Base-by-base conservation (phyloP, 1,140 invertebrate genomes). In the Drepana arcuata region DNA sequence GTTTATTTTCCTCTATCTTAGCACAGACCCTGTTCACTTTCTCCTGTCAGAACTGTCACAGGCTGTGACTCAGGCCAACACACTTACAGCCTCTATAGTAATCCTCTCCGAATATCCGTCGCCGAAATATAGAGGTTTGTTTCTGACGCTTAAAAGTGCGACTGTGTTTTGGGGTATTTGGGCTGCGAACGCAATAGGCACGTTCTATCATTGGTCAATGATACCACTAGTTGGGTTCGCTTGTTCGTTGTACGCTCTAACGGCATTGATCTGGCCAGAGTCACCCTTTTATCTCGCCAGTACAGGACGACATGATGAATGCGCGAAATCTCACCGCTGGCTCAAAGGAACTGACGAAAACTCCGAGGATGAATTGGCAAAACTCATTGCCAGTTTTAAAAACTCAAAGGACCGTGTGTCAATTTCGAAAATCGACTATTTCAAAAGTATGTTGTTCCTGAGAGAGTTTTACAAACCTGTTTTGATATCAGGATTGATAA, bases 251-350 rank as follows among this genome's bases (percentile, higher is more conserved):
- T 26, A 7, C n/a, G 10, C 29, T 14, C 6, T 51, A 10, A 46
- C 48, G 11, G 28, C 41, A 14, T 16, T 49, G 6, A 32, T 49
- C 12, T 60, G 52, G 56, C 52, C 52, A 1, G 59, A 63, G 38
- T 63, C 59, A 13, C 59, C 59, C 0, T 54, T 48, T 12, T 63
- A 55, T 51, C 26, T 63, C n/a, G 44, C 47, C 1, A 41, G 14
- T 15, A 48, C 42, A 42, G 42, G 49, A 14, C 26, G 46, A 32
- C 53, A 46, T 10, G 42, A 53, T 14, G 48, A 59, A 23, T 47
- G 55, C n/a, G 28, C 30, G 21, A 13, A 18, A 3, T 25, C 48
- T 6, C 40, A 56, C 34, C 38, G 23, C n/a, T 59, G 48, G 47
- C 27, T 63, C 12, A 56, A 48, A 35, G 59, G 59, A 16, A 28